phyloP scores from a whole-genome alignment of 2,113 vertebrate species.

The Pollimyrus isidori region DNA sequence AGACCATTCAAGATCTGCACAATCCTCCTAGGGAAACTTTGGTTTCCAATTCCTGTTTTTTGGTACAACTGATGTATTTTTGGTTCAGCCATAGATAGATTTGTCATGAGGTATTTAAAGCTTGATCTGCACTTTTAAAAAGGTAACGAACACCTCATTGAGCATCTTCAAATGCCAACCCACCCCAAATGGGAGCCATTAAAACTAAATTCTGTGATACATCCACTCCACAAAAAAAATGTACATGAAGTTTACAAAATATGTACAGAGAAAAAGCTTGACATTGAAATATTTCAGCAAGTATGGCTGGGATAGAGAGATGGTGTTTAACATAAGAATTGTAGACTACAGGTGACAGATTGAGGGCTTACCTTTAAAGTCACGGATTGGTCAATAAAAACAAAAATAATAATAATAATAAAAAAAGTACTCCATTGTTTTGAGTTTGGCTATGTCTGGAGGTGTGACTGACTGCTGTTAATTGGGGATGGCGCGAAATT shows the following conservation, averaged over 20 bases:
- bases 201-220: neutral
- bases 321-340: neutral
- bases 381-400: neutral
- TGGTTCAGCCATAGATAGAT: neutral
- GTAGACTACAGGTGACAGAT: neutral
- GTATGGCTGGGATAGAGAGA: neutral
- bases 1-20: neutral
- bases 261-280: neutral
- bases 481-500: slow-evolving; percentile 25
- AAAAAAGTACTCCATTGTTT: neutral
- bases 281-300: neutral
- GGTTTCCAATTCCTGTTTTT: neutral
- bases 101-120: neutral
- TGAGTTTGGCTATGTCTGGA: slow-evolving; percentile 49
- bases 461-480: slow-evolving; percentile 36
- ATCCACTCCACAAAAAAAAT: slow-evolving; percentile 10
- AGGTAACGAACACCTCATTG: neutral
- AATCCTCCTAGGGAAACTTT: neutral
- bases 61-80: neutral
- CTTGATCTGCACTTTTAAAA: neutral
- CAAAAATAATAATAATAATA: neutral
- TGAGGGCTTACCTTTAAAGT: neutral
- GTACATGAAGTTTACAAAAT: neutral
- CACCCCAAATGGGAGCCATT: neutral
- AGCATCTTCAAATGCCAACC: neutral